A percentile compares a stretch with the other conserved stretches of the same genome.
Conservation (phyloP, 2,888 invertebrate genomes). For the Acronicta alni region DNA sequence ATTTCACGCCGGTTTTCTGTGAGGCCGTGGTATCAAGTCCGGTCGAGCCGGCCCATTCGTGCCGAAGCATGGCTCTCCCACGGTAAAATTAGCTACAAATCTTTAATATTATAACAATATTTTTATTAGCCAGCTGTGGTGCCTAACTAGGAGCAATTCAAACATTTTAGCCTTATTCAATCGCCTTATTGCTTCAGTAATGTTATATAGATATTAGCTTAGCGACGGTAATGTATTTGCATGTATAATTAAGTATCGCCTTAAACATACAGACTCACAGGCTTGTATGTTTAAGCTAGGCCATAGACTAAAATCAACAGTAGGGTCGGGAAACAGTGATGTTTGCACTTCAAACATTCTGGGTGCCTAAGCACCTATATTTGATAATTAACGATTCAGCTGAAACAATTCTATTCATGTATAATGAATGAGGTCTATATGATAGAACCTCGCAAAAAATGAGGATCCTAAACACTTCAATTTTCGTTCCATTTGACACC, state of each 20-base stretch:
- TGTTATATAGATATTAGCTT: slow-evolving; percentile 33
- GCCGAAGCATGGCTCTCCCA: no score
- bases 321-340: background rate
- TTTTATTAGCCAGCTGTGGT: no score
- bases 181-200: slow-evolving; percentile 20
- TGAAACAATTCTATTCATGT: background rate
- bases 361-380: background rate
- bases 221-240: slow-evolving; percentile 29
- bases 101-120: no score
- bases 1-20: no score
- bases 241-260: slow-evolving; percentile 40
- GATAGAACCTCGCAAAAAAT: no score
- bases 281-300: slow-evolving; percentile 15
- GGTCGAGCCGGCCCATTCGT: no score
- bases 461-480: no score
- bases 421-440: background rate
- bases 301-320: slow-evolving; percentile 13
- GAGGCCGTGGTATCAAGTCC: no score
- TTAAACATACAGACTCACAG: slow-evolving; percentile 17
- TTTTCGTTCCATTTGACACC: no score
- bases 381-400: background rate
- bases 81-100: no score
- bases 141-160: background rate
- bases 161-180: slow-evolving; percentile 8
- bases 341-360: background rate